Base-by-base conservation (phyloP, 2,888 invertebrate genomes). In the Eulithis testata region DNA sequence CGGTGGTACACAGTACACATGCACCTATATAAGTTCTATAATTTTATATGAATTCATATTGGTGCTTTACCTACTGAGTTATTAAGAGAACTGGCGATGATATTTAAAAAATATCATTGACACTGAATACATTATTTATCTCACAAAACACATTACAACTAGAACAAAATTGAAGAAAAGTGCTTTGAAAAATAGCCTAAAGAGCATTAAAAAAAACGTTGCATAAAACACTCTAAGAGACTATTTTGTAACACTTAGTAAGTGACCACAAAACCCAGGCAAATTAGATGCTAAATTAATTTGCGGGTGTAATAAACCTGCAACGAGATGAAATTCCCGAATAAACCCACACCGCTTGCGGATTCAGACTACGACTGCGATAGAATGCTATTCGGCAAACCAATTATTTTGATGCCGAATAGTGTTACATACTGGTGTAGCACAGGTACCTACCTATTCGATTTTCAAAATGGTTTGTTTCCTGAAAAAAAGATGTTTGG, bases 211-310 rank as follows among this genome's bases (percentile, higher is more conserved):
- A 21, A 21, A 21, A 21, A 21, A 21, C n/a, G n/a, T n/a, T n/a
- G 21, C 31, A 11, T 40, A 40, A 40, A 40, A 40, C 0, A 40
- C 6, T 40, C 40, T 40, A 40, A 40, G 5, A 31, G 6, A 31
- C 31, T 8, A 40, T 40, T 40, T 47, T 31, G 61, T 37, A 57
- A 57, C 45, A 52, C 47, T 21, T 31, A 53, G 37, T 9, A 47
- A 63, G 49, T 49, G 52, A 27, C 61, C 65, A 50, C 60, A 50
- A 61, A 61, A 49, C 47, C 11, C 37, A 11, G 52, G 49, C 11
- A 43, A 11, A 52, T 54, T 54, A 54, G 59, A 56, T 60, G 47
- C 36, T 66, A 59, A 59, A 62, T 62, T 66, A 55, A 60, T 60
- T 63, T 56, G 60, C 57, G 66, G 63, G 44, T 21, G 31, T 40